These are phyloP conservation scores for Onychostruthus taczanowskii DNA, from an alignment of 2,113 vertebrate species.

Conservation along the genomic window DNA sequence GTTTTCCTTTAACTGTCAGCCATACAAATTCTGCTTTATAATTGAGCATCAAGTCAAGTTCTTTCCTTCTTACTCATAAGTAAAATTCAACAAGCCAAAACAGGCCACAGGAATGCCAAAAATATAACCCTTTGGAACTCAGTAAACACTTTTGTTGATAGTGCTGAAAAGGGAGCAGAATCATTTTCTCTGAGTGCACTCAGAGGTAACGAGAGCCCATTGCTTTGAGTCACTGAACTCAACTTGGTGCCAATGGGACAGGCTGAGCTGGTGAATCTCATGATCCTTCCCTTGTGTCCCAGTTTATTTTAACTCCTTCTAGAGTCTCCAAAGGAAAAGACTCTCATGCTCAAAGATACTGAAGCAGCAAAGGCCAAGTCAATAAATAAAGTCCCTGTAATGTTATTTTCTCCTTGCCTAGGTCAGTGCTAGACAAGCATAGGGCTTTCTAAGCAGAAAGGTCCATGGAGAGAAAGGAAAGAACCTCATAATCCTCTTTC, in stretches of 20 bases:
- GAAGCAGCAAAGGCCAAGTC: neutral
- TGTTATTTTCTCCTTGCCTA: neutral
- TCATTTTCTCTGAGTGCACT: neutral
- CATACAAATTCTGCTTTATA: slow-evolving; percentile 28
- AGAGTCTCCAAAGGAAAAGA: neutral
- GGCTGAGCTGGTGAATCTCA: neutral
- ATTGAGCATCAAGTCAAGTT: slow-evolving; percentile 40
- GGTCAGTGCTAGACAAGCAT: neutral
- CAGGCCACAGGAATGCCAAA: slow-evolving; percentile 36
- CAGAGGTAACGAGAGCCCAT: neutral
- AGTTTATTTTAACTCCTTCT: slow-evolving; percentile 19
- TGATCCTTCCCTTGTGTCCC: neutral
- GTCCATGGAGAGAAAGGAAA: neutral
- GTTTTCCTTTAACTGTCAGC: slow-evolving; percentile 34
- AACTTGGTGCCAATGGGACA: neutral
- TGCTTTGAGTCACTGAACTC: neutral
- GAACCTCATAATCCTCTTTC: neutral
- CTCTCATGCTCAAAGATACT: neutral
- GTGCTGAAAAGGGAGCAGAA: slow-evolving; percentile 1
- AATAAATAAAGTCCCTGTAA: neutral
- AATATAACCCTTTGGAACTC: slow-evolving; percentile 39
- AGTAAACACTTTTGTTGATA: slow-evolving; percentile 30
- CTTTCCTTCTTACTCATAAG: slow-evolving; percentile 58
- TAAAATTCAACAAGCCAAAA: slow-evolving; percentile 42
- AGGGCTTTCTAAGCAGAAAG: neutral